Evolutionary conservation across 2,797 vertebrate genomes (phyloP).

Genomic region (Tamandua tetradactyla): DNA sequence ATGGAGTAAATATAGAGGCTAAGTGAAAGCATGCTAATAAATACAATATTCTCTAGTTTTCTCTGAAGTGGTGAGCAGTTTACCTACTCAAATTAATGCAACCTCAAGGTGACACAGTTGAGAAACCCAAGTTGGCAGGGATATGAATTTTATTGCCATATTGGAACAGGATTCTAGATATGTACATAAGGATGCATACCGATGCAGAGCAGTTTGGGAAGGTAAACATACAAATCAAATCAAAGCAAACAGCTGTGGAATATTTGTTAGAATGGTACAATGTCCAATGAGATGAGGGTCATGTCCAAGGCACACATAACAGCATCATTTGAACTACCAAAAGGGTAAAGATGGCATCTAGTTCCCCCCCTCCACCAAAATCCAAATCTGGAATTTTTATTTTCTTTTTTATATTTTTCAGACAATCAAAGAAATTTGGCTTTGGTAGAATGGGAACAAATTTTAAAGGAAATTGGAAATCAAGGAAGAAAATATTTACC

Average conservation of each 20-base stretch:
- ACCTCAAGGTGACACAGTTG: neutral
- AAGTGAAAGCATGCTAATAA: neutral
- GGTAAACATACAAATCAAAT: slow-evolving; percentile 35
- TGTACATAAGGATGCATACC: neutral
- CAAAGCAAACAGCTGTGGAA: neutral
- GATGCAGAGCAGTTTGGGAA: neutral
- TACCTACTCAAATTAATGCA: neutral
- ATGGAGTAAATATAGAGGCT: neutral
- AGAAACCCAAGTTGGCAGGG: neutral
- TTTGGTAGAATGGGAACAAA: neutral
- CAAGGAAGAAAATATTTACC: neutral
- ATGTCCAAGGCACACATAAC: neutral
- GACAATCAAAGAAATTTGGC: neutral
- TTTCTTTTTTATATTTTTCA: neutral
- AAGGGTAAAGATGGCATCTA: neutral
- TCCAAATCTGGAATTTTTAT: neutral
- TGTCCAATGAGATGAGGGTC: neutral
- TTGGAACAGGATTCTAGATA: neutral
- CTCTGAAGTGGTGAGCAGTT: neutral
- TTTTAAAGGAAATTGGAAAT: slow-evolving; percentile 3
- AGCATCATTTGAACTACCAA: neutral
- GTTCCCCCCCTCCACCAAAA: neutral
- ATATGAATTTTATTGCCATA: neutral
- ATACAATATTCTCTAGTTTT: neutral
- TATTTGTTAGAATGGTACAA: neutral